Base-by-base conservation (phyloP, 2,797 vertebrate genomes). In the Danio choprae region DNA sequence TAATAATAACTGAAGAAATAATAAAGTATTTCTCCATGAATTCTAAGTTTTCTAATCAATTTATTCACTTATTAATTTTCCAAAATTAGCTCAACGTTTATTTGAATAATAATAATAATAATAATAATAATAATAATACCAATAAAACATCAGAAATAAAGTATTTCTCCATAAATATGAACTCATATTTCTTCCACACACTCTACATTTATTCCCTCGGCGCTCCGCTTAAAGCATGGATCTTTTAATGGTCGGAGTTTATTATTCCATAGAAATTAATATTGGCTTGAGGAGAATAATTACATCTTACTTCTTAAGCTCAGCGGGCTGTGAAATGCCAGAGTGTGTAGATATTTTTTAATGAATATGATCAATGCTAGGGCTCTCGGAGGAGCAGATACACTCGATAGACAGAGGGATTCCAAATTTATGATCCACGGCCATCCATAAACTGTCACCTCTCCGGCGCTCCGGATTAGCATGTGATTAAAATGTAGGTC, bases 341-440 rank as follows among this genome's bases (percentile, higher is more conserved):
- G 91, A 91, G 92, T 90, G 91, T 89, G 89, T 90, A 91, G 93
- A 95, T 94, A 93, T 94, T 93, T 93, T n/a, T 94, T 95, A 94
- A 95, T 93, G 92, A 94, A 93, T 92, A 92, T 92, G 92, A 94
- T 94, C 94, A 94, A 94, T 94, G 90, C 92, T 91, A 92, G 90
- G 91, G 90, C 91, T 93, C 93, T 93, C 92, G 88, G 90, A 86
- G 91, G 93, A 92, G 91, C 89, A 84, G 85, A 93, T 93, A 92
- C 91, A 94, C 92, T 93, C 93, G 91, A 94, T 94, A 29, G 29
- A 29, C 29, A 93, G 92, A 94, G 79, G 93, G 92, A 92, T 92
- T 91, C 92, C 90, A 89, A 92, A 93, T 94, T 92, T 93, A 94
- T 92, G 92, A 93, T 93, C 92, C 91, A 90, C 91, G 87, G 89